Evolutionary conservation across 2,888 invertebrate genomes (phyloP), one percentile per base, ranked within the genome.

Genomic region (Clepsis dumicolana): DNA sequence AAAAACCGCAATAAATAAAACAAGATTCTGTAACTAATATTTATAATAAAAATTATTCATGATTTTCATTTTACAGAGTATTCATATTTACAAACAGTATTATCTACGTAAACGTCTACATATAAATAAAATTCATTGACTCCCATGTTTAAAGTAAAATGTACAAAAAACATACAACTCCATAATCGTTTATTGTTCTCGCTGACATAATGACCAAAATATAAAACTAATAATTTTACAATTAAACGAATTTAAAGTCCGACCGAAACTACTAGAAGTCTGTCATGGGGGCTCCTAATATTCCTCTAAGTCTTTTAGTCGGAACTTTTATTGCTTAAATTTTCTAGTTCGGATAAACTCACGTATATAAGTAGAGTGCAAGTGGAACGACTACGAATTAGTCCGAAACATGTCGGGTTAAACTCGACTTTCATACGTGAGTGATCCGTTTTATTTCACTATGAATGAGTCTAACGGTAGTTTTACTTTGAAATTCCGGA

Each of bases 31-130:
- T 90, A 91, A 92, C 91, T 93, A 92, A 86, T 89, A 82, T 93
- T 93, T 93, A 92, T 93, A 89, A 89, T 89, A 86, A 91, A 91
- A 91, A 90, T 91, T 89, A 92, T 92, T 91, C 87, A 91, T 93
- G 93, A 93, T 93, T 93, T 93, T 90, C 93, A 93, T 90, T 93
- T 92, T 92, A 93, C 92, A 91, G 86, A 87, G 82, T 90, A 88
- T 88, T 90, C 85, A 90, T 93, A 93, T 93, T 93, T 93, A 93
- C 93, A 93, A 92, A 88, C 87, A 84, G 82, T 91, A 91, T 82
- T 81, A 87, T 77, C 91, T 92, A 93, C 80, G 84, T 88, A 90
- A 88, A 90, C 86, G 89, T 90, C 88, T 92, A 93, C 85, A 90
- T 88, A 91, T 93, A 92, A 93, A 93, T 92, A 92, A 93, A 91